Percentiles rank a stretch among this genome's conserved stretches.
phyloP scores from a whole-genome alignment of 2,888 invertebrate species.

The Tetragonisca angustula region DNA sequence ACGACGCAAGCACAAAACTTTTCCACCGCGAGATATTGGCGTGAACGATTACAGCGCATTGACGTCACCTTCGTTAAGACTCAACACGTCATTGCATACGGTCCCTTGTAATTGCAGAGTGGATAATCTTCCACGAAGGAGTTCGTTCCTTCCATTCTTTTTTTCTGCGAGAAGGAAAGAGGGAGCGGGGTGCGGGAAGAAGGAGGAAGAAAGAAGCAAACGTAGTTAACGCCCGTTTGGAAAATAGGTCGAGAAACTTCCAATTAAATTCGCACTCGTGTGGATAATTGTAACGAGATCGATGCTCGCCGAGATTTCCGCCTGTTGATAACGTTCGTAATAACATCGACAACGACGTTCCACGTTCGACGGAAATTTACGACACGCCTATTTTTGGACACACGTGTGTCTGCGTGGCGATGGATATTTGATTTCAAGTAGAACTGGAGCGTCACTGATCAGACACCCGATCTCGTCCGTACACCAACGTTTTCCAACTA shows the following conservation, averaged over 20 bases:
- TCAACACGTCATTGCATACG: conserved; percentile 52
- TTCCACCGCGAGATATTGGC: conserved; percentile 53
- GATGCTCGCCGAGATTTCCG: conserved; percentile 5
- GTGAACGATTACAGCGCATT: conserved; percentile 60
- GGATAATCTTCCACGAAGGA: conserved; percentile 46
- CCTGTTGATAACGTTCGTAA: background rate
- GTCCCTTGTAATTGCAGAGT: conserved; percentile 55
- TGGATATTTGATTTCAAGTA: background rate
- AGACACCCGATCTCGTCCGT: background rate
- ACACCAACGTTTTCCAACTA: too few species aligned
- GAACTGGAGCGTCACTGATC: background rate
- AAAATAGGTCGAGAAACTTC: conserved; percentile 40
- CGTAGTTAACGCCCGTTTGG: conserved; percentile 1
- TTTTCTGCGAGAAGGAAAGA: background rate
- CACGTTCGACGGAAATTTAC: background rate
- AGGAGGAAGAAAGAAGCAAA: background rate
- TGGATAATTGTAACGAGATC: conserved; percentile 40
- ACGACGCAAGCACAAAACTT: conserved; percentile 58
- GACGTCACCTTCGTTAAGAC: conserved; percentile 64
- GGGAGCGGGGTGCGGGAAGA: too few species aligned
- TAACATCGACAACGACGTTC: background rate
- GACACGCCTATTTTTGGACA: background rate
- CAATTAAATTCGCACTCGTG: conserved; percentile 27
- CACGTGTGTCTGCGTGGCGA: background rate
- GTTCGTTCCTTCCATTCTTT: conserved; percentile 39